phyloP scores from a whole-genome alignment of 2,113 vertebrate species.

The Axis porcinus region DNA sequence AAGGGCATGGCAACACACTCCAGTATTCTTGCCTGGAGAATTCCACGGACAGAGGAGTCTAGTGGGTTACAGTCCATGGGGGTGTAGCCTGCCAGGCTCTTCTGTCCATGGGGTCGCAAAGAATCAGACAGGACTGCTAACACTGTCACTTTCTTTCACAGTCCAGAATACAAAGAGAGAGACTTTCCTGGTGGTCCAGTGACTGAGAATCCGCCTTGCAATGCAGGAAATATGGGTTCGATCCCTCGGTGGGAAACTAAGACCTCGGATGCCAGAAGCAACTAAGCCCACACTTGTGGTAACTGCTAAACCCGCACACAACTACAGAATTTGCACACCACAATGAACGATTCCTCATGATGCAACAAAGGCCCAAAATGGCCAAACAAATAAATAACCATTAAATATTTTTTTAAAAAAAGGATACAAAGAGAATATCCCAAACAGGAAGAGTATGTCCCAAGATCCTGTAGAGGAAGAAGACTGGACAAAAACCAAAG shows the following conservation, averaged over 20 bases:
- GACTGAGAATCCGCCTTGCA: neutral
- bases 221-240: fast-evolving
- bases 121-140: neutral
- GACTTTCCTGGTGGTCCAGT: neutral
- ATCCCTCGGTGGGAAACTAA: neutral
- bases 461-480: neutral
- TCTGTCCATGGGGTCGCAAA: neutral
- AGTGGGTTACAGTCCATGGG: neutral
- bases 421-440: neutral
- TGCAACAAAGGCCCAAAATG: neutral
- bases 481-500: neutral
- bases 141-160: neutral
- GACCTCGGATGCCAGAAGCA: neutral
- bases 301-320: neutral
- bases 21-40: neutral
- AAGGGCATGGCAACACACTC: neutral
- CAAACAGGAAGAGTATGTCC: neutral
- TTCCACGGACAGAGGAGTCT: neutral
- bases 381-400: neutral
- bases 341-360: neutral
- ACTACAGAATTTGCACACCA: fast-evolving
- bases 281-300: neutral
- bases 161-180: neutral
- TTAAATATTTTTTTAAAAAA: neutral
- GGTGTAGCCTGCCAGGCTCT: neutral